phyloP scores from a whole-genome alignment of 2,888 invertebrate species.

The Himalopsyche anomala region DNA sequence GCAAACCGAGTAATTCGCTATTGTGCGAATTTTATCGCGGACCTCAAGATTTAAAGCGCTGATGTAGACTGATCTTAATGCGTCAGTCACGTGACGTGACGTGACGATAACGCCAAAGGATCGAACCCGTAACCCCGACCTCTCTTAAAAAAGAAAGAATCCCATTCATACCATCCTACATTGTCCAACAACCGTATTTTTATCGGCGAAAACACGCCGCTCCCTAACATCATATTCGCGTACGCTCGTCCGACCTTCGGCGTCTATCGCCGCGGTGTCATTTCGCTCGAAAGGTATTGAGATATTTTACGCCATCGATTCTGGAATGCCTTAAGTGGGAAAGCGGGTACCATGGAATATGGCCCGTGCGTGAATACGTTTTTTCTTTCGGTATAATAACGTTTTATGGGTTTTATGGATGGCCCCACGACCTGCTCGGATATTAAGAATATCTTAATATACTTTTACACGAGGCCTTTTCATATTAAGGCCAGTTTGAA shows the following conservation, averaged over 20 bases:
- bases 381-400: slow-evolving; percentile 1
- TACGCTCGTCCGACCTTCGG: background rate
- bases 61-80: slow-evolving; percentile 25
- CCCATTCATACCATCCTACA: slow-evolving; percentile 26
- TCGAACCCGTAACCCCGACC: slow-evolving; percentile 3
- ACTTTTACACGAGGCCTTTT: background rate
- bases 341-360: background rate
- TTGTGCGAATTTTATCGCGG: too few relatives aligned
- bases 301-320: background rate
- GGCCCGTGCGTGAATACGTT: background rate
- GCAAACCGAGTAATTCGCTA: too few relatives aligned
- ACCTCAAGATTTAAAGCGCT: background rate
- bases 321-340: slow-evolving; percentile 3
- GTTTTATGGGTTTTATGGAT: slow-evolving; percentile 20
- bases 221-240: slow-evolving; percentile 11
- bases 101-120: slow-evolving; percentile 4
- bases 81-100: slow-evolving; percentile 11
- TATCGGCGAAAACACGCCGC: slow-evolving; percentile 25
- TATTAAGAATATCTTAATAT: slow-evolving; percentile 30
- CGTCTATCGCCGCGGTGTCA: slow-evolving; percentile 3
- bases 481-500: background rate
- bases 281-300: slow-evolving; percentile 22
- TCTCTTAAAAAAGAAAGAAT: background rate
- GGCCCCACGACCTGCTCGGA: slow-evolving; percentile 7
- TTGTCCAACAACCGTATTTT: slow-evolving; percentile 18